These are phyloP conservation scores for Apodemia hepburni DNA, from an alignment of 2,888 invertebrate species.

Conservation along the genomic window DNA sequence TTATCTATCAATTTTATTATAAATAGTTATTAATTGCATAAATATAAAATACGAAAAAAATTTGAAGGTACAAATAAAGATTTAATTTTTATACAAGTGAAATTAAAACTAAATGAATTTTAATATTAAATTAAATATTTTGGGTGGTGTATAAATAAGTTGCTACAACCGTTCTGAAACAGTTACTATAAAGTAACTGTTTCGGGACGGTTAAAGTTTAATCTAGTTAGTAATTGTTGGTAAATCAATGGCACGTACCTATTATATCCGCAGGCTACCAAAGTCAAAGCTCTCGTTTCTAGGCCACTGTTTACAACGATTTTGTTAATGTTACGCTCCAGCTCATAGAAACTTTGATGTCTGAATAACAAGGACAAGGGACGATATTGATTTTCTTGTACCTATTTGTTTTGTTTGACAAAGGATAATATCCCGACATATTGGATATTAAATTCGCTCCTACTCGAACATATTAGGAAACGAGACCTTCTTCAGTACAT, in stretches of 20 bases:
- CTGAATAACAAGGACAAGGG: conserved; percentile 25
- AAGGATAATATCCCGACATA: conserved; percentile 18
- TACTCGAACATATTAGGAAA: conserved; percentile 5
- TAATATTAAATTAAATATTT: no score
- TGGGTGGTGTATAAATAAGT: no score
- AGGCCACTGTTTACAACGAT: conserved; percentile 35
- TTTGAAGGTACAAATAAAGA: no score
- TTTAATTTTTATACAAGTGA: no score
- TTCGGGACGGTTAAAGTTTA: neutral
- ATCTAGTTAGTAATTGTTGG: neutral
- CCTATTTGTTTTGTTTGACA: conserved; percentile 22
- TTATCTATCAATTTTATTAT: no score
- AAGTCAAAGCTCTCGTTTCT: conserved; percentile 34
- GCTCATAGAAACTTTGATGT: conserved; percentile 28
- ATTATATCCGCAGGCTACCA: conserved; percentile 36
- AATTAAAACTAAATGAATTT: no score
- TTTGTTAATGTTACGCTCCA: conserved; percentile 34
- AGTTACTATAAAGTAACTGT: neutral
- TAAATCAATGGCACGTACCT: conserved; percentile 32
- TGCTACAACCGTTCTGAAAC: no score
- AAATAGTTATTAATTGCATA: no score
- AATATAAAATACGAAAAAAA: no score
- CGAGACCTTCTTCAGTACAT: neutral
- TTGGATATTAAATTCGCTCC: conserved; percentile 21
- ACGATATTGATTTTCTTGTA: conserved; percentile 22